phyloP scores from a whole-genome alignment of 2,113 vertebrate species.

The Neofelis nebulosa region DNA sequence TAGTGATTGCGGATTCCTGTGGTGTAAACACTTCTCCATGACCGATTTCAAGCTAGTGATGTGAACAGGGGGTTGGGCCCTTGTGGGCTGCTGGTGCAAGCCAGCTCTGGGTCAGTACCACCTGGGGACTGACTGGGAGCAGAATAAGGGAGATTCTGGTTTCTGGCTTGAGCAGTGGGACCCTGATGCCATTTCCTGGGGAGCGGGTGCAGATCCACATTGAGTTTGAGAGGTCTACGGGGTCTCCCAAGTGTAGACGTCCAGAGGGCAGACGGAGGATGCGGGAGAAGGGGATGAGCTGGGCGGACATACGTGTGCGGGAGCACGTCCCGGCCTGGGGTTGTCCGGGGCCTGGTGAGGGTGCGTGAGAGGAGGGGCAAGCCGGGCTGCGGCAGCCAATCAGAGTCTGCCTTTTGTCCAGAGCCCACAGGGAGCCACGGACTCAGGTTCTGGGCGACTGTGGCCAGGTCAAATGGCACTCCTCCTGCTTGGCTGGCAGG shows the following conservation, averaged over 20 bases:
- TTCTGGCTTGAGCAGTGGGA: neutral
- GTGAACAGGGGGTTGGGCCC: neutral
- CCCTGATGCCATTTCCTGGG: rapidly evolving
- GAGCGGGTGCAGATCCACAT: rapidly evolving
- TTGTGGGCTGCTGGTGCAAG: rapidly evolving
- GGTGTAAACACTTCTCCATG: rapidly evolving
- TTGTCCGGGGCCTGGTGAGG: neutral
- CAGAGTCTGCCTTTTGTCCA: neutral
- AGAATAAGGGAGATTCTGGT: neutral
- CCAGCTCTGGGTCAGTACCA: neutral
- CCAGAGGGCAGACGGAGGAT: neutral
- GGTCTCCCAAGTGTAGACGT: neutral
- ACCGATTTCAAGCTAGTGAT: neutral
- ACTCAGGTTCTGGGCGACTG: neutral
- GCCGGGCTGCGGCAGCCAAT: neutral
- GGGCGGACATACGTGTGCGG: rapidly evolving
- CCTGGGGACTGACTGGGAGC: neutral
- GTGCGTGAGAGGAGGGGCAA: neutral
- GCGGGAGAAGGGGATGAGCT: no score
- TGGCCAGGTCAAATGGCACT: rapidly evolving
- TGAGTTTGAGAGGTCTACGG: neutral
- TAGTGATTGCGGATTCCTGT: rapidly evolving
- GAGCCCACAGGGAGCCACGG: rapidly evolving
- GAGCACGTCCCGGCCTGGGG: rapidly evolving
- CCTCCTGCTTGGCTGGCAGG: neutral